phyloP scores from a whole-genome alignment of 1,140 invertebrate genomes.

The Sycobia sp. region DNA sequence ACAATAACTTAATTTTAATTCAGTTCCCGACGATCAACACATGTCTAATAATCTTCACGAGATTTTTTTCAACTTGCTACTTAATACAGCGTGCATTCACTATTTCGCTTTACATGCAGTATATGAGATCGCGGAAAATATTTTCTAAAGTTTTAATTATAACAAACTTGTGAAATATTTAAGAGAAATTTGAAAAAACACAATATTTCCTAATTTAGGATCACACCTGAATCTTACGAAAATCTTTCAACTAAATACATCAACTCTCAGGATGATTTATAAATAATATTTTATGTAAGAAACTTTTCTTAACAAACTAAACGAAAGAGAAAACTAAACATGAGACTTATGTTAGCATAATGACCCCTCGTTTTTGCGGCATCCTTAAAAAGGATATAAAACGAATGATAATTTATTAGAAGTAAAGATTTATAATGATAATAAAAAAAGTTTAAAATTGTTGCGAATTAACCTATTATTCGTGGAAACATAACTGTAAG shows the following conservation, averaged over 20 bases:
- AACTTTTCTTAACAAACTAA: not conserved
- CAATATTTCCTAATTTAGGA: conserved; percentile 20
- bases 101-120: no score
- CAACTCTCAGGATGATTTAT: conserved; percentile 1
- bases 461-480: conserved; percentile 19
- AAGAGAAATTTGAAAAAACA: no score
- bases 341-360: conserved; percentile 35
- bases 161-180: no score
- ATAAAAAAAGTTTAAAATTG: conserved; percentile 46
- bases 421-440: conserved; percentile 29
- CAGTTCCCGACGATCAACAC: no score
- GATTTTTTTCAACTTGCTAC: no score
- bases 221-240: conserved; percentile 6
- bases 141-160: no score
- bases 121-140: no score
- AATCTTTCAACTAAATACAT: conserved; percentile 2
- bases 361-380: conserved; percentile 39
- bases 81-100: no score
- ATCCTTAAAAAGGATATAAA: conserved; percentile 57
- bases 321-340: conserved; percentile 23
- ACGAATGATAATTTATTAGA: conserved; percentile 36
- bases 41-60: no score
- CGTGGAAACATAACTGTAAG: conserved; percentile 24
- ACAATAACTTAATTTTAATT: no score
- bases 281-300: conserved; percentile 35